phyloP scores from a whole-genome alignment of 1,140 invertebrate species.

The Bursaphelenchus mucronatus region DNA sequence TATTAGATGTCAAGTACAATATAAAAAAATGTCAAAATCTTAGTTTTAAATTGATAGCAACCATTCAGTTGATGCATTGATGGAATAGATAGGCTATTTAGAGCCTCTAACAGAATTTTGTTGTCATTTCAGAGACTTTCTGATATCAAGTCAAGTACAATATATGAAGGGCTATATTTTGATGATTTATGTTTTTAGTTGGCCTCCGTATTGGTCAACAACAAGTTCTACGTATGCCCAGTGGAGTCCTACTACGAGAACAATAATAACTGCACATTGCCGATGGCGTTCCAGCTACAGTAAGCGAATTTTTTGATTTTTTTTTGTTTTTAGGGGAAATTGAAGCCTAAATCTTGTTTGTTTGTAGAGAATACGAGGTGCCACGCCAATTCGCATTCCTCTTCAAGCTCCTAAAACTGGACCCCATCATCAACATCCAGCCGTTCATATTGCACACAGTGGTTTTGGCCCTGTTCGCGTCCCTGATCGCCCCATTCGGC shows the following conservation, averaged over 20 bases:
- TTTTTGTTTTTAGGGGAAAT: slow-evolving; percentile 27
- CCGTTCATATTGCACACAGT: slow-evolving; percentile 92
- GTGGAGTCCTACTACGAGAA: slow-evolving; percentile 79
- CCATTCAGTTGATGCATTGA: no score
- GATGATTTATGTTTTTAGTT: slow-evolving; percentile 67
- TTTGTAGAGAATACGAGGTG: slow-evolving; percentile 48
- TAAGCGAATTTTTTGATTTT: slow-evolving; percentile 27
- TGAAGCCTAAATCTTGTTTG: neutral
- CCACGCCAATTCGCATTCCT: slow-evolving; percentile 42
- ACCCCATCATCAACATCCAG: slow-evolving; percentile 71
- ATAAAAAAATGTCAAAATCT: no score
- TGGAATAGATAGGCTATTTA: no score
- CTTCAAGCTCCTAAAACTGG: slow-evolving; percentile 36
- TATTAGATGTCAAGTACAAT: no score
- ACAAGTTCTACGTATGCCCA: slow-evolving; percentile 89
- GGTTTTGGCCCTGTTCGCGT: slow-evolving; percentile 82
- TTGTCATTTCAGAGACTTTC: no score
- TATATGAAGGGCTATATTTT: neutral
- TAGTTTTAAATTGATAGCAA: no score
- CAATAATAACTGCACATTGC: slow-evolving; percentile 84
- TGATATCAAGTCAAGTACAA: neutral
- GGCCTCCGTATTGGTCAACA: slow-evolving; percentile 81
- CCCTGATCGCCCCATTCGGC: slow-evolving; percentile 96
- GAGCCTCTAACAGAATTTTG: no score
- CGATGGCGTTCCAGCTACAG: slow-evolving; percentile 73